Evolutionary conservation across 2,797 vertebrate genomes (phyloP).

Genomic region (Lagodon rhomboides): DNA sequence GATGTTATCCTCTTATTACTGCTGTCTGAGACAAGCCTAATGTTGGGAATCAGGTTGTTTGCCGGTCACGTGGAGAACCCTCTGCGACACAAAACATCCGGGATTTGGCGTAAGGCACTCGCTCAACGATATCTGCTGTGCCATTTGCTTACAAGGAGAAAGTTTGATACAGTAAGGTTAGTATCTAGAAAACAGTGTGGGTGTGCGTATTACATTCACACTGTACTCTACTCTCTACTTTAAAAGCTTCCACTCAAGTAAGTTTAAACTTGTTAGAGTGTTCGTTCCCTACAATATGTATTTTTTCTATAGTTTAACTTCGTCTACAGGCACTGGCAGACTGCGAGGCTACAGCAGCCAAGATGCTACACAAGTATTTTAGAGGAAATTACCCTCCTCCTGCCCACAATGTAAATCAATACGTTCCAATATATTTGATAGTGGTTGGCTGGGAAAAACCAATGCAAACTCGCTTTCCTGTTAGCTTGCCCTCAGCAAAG

Average conservation of each 20-base stretch:
- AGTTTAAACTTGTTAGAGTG: slow-evolving; percentile 36
- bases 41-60: slow-evolving; percentile 61
- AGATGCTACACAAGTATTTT: slow-evolving; percentile 59
- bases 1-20: slow-evolving; percentile 78
- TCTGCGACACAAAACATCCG: slow-evolving; percentile 54
- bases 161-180: slow-evolving; percentile 40
- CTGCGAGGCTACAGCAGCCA: slow-evolving; percentile 36
- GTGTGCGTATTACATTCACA: slow-evolving; percentile 43
- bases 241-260: slow-evolving; percentile 39
- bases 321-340: slow-evolving; percentile 27
- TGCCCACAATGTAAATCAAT: slow-evolving; percentile 70
- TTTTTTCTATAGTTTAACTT: slow-evolving; percentile 40
- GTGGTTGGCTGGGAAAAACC: slow-evolving; percentile 58
- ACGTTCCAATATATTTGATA: slow-evolving; percentile 64
- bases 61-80: slow-evolving; percentile 56
- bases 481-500: slow-evolving; percentile 66
- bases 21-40: slow-evolving; percentile 68
- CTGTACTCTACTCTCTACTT: slow-evolving; percentile 29
- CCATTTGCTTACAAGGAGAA: slow-evolving; percentile 42
- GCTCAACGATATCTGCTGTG: slow-evolving; percentile 32
- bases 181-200: slow-evolving; percentile 36
- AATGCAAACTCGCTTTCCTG: slow-evolving; percentile 66
- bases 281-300: slow-evolving; percentile 17
- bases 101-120: slow-evolving; percentile 42
- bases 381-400: slow-evolving; percentile 70